Percentiles rank a stretch among this genome's conserved stretches.
Conservation (phyloP, 2,113 vertebrate species). For the Phaetusa simplex region DNA sequence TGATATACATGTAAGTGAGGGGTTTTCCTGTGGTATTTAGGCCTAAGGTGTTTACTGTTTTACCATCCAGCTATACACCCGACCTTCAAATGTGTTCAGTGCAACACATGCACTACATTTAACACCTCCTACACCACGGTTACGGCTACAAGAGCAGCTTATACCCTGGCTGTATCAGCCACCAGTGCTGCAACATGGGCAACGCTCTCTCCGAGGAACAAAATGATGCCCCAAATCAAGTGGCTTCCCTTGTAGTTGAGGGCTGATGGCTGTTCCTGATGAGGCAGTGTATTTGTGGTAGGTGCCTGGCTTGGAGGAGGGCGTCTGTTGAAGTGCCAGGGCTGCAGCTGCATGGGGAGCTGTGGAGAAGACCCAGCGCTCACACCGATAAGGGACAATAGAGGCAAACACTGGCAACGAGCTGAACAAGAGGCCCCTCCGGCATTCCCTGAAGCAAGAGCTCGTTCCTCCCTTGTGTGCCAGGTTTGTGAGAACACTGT, state of each 20-base stretch:
- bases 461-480: neutral
- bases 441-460: neutral
- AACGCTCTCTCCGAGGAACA: neutral
- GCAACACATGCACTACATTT: neutral
- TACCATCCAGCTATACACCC: neutral
- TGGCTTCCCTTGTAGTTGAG: neutral
- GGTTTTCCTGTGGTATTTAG: constrained; percentile 55
- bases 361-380: neutral
- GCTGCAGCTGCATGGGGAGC: neutral
- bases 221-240: neutral
- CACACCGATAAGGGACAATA: neutral
- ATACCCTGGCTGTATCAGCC: neutral
- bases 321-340: neutral
- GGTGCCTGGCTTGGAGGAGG: neutral
- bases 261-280: neutral
- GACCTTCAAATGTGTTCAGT: neutral
- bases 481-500: neutral
- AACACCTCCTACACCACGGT: neutral
- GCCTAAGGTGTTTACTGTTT: constrained; percentile 37
- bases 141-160: neutral
- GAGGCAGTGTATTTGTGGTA: neutral
- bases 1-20: neutral
- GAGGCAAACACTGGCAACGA: neutral
- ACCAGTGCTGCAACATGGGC: neutral
- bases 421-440: neutral